Evolutionary conservation across 2,113 vertebrate genomes (phyloP), one percentile per base, ranked within the genome.

Genomic region (Pachycephala philippinensis): DNA sequence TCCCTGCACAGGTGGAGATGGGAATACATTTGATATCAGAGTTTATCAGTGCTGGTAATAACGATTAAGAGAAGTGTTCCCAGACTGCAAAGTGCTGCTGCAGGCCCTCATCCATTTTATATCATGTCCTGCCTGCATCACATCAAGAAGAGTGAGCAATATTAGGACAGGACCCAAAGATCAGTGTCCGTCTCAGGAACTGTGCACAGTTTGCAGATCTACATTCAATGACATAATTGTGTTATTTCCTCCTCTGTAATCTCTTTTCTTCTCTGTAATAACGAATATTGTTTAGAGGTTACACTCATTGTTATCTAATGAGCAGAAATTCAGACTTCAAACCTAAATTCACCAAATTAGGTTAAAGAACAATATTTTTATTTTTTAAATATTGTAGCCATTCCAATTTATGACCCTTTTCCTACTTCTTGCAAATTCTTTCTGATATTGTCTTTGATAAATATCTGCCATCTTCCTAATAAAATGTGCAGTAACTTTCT

Each of bases 161-260:
- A 10, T 7, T 33, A 57, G 52, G 44, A 35, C 3, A 4, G 35
- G 35, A 53, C 40, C 10, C 0, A 0, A 68, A 47, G 72, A 52
- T 60, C 44, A n/a, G 15, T 12, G 22, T 69, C n/a, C n/a, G 0
- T 53, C 49, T 54, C 37, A 35, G 60, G 13, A 69, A 6, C 15
- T 33, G 35, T 37, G 23, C 33, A n/a, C 13, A 28, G 13, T n/a
- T n/a, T 63, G 39, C 44, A 60, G 47, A n/a, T 70, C 42, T 68
- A 5, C 16, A 20, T 69, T 85, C 33, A 71, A 4, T 53, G 19
- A 66, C 53, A 78, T 17, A 17, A 17, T 65, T 30, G 20, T 42
- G 9, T 21, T 63, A 35, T 26, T 74, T 65, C 13, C 2, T 80
- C 27, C 44, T 64, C 53, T 59, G 30, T 28, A 52, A 37, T 35